phyloP scores from a whole-genome alignment of 2,113 vertebrate genomes.

The Spheniscus mendiculus region DNA sequence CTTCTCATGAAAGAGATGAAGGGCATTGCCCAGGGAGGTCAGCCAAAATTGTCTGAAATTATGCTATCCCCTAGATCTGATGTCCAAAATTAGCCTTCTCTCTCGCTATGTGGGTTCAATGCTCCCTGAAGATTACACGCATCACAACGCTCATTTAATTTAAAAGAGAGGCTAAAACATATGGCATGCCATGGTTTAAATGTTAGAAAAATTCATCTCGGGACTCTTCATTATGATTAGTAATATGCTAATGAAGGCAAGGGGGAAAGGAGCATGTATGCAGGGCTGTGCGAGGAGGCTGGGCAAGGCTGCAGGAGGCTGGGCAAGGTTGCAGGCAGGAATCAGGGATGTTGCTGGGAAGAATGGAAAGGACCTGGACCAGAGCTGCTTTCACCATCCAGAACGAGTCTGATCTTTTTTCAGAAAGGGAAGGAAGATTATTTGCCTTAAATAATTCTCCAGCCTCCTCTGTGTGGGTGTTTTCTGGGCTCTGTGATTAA shows the following conservation, averaged over 20 bases:
- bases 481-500: slow-evolving; percentile 55
- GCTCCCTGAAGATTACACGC: slow-evolving; percentile 40
- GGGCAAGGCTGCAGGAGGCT: neutral
- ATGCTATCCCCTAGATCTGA: slow-evolving; percentile 8
- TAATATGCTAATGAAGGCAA: neutral
- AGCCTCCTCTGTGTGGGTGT: slow-evolving; percentile 53
- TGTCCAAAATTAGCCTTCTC: slow-evolving; percentile 46
- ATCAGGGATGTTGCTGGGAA: neutral
- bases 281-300: neutral
- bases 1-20: slow-evolving; percentile 21
- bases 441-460: slow-evolving; percentile 55
- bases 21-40: slow-evolving; percentile 47
- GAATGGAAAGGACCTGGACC: neutral
- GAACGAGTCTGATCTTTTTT: neutral
- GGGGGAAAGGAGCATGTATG: neutral
- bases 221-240: neutral
- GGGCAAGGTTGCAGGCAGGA: neutral
- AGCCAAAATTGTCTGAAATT: slow-evolving; percentile 33
- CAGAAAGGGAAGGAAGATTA: slow-evolving; percentile 30
- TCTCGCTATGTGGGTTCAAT: neutral
- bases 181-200: neutral
- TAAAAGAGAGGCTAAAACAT: slow-evolving; percentile 11
- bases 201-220: neutral
- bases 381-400: neutral
- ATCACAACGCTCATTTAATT: slow-evolving; percentile 12